Conservation (phyloP, 2,888 invertebrate species). For the Drosophila nigritarsus region DNA sequence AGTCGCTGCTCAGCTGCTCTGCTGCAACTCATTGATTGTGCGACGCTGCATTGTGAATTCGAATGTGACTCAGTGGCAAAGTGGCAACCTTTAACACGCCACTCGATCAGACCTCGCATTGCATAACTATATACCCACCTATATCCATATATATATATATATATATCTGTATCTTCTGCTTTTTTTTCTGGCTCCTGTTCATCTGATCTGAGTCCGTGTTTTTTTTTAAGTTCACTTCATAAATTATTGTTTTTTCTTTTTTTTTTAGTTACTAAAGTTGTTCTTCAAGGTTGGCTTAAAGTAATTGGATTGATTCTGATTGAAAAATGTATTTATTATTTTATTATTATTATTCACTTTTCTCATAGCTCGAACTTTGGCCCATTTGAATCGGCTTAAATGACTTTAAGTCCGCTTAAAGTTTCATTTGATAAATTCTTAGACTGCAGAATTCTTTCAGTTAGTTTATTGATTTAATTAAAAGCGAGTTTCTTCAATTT, state of each 20-base stretch:
- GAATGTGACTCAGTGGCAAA: conserved; percentile 26
- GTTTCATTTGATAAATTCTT: neutral
- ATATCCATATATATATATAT: neutral
- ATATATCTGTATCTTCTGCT: neutral
- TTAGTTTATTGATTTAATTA: neutral
- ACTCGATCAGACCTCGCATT: conserved; percentile 10
- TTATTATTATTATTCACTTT: neutral
- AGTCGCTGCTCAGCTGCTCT: conserved; percentile 11
- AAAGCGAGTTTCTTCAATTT: conserved; percentile 9
- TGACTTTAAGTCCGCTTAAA: neutral
- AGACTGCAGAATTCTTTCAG: neutral
- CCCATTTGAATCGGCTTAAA: neutral
- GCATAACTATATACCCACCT: neutral
- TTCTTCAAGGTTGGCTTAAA: neutral
- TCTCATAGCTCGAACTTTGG: neutral
- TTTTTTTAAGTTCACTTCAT: neutral
- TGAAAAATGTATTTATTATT: neutral
- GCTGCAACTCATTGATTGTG: conserved; percentile 22
- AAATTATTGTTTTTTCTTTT: neutral
- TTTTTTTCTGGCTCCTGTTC: neutral
- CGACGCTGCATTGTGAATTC: conserved; percentile 40
- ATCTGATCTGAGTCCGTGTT: no score
- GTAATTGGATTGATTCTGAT: neutral
- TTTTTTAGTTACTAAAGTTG: neutral
- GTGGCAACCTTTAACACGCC: conserved; percentile 10